phyloP scores from a whole-genome alignment of 2,888 invertebrate genomes.

The Mimas tiliae region DNA sequence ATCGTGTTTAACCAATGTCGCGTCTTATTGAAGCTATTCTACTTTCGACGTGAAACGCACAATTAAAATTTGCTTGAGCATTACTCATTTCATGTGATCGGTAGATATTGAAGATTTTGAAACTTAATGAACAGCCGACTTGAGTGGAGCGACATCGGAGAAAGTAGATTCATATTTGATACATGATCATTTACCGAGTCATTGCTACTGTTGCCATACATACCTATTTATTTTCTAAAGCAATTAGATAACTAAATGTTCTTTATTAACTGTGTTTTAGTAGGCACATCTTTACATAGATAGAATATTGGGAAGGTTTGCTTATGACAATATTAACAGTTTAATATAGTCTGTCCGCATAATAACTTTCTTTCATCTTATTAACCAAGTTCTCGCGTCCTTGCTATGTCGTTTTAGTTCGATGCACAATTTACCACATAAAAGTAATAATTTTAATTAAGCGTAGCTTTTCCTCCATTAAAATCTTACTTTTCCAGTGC shows the following conservation, averaged over 20 bases:
- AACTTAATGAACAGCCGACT: neutral
- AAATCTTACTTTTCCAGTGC: neutral
- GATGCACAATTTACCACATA: neutral
- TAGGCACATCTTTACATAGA: no score
- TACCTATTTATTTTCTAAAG: no score
- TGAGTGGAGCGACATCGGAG: neutral
- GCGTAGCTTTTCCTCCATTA: neutral
- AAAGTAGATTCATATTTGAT: neutral
- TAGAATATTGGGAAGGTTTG: no score
- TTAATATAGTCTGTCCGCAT: neutral
- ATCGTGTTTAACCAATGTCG: slow-evolving; percentile 32
- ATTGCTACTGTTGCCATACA: no score
- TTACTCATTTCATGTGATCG: slow-evolving; percentile 9
- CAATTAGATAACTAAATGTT: no score
- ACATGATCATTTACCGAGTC: neutral
- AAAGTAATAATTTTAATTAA: slow-evolving; percentile 6
- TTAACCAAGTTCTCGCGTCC: neutral
- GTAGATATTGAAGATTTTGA: neutral
- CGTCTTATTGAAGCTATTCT: slow-evolving; percentile 13
- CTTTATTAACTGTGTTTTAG: no score
- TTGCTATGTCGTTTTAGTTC: neutral
- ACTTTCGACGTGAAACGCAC: slow-evolving; percentile 9
- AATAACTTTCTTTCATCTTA: neutral
- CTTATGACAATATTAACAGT: no score
- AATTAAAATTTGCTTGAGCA: slow-evolving; percentile 9